A percentile compares a stretch with the other conserved stretches of the same genome.
Evolutionary conservation across 2,113 vertebrate species (phyloP).

Genomic region (Condylura cristata): DNA sequence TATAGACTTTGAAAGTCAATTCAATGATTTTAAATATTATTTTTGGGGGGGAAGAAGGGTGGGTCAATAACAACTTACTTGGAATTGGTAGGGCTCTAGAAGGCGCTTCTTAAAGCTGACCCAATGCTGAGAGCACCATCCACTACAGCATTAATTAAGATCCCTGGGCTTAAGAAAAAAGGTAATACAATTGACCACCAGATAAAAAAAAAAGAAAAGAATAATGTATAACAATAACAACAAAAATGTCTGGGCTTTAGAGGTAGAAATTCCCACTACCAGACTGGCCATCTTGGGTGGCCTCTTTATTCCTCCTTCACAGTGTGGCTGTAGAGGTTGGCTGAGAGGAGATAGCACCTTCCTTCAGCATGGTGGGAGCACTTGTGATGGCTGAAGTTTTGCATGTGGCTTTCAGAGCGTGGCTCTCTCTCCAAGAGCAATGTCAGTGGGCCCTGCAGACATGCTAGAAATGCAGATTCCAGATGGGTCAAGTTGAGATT

Average conservation of each 20-base stretch:
- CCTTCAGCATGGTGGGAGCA: no score
- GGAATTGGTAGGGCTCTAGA: not conserved
- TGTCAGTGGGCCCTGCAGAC: rapidly evolving
- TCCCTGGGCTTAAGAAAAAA: not conserved
- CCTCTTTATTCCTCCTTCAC: not conserved
- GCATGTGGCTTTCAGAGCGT: not conserved
- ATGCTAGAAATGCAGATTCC: not conserved
- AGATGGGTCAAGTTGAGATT: not conserved
- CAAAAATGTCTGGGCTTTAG: no score
- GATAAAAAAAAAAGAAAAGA: no score
- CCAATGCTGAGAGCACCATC: not conserved
- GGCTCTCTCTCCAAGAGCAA: not conserved
- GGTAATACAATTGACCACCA: no score
- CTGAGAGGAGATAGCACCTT: no score
- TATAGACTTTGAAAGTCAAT: not conserved
- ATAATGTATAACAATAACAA: no score
- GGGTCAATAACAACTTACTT: not conserved
- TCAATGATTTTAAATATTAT: not conserved
- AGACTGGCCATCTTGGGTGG: not conserved
- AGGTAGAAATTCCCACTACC: not conserved
- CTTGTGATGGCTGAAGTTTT: not conserved
- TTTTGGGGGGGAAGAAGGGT: rapidly evolving
- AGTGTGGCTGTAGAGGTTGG: not conserved
- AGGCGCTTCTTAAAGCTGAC: not conserved
- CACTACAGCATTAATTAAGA: not conserved